These are phyloP conservation scores for Aromia moschata DNA, from an alignment of 2,888 invertebrate genomes.

Conservation along the genomic window DNA sequence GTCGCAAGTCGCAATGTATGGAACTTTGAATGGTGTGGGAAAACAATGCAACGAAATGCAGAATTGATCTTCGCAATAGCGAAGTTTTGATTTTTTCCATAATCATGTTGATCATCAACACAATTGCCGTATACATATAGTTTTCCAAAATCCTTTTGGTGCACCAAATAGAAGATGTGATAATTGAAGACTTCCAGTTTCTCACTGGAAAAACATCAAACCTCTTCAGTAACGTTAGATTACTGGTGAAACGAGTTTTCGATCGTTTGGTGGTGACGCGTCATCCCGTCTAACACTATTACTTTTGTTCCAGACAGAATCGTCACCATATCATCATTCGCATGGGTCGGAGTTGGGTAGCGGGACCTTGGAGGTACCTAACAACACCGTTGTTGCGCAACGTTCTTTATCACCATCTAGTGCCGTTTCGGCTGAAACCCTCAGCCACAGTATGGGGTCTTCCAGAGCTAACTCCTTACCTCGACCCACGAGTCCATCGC, in stretches of 20 bases:
- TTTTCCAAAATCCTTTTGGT: no score
- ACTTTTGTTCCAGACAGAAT: conserved; percentile 54
- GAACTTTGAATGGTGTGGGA: no score
- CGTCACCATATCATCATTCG: conserved; percentile 61
- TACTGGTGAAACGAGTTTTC: conserved; percentile 17
- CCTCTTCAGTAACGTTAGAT: no score
- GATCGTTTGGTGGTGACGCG: neutral
- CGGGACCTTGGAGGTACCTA: conserved; percentile 62
- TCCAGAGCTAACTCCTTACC: conserved; percentile 75
- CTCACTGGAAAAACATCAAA: no score
- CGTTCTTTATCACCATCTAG: conserved; percentile 70
- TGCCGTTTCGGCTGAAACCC: conserved; percentile 70
- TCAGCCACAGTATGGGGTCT: conserved; percentile 69
- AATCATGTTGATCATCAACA: no score
- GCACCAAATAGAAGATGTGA: no score
- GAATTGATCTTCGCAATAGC: no score
- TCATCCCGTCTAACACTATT: neutral
- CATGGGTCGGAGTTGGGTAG: conserved; percentile 58
- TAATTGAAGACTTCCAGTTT: no score
- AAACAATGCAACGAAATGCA: no score
- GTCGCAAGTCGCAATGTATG: no score
- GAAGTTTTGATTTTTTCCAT: no score
- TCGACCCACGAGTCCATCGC: conserved; percentile 88
- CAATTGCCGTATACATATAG: no score
- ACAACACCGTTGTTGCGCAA: conserved; percentile 56